Evolutionary conservation across 2,113 vertebrate genomes (phyloP), one percentile per base, ranked within the genome.

Genomic region (Riparia riparia): DNA sequence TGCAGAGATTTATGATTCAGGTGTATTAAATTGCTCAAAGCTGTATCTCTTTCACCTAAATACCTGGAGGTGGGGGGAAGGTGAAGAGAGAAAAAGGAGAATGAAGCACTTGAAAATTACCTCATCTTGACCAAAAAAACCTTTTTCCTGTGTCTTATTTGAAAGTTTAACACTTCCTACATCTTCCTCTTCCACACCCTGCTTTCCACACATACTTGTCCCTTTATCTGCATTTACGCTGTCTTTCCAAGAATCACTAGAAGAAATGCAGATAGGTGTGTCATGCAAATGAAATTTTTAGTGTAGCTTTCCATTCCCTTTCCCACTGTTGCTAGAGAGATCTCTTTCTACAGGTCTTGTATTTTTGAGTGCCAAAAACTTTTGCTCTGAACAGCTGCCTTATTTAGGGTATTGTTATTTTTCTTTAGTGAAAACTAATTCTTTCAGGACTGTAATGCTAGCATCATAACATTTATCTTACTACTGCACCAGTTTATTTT

Each of bases 191-290:
- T 95, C 53, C 70, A 72, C 19, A 72, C 44, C 31, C n/a, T 82
- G 17, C n/a, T 70, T 94, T 94, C 74, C 26, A 72, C 29, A 34
- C 41, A 50, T 12, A 47, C 42, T 84, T 86, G 22, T 77, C 20
- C 29, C 34, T 86, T 90, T 66, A 78, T 73, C 60, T 85, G 6
- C 49, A 54, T 88, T 93, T 93, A 57, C 74, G 7, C 39, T 34
- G 44, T 73, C 91, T 86, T 93, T 96, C 89, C 86, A 94, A 85
- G 89, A 94, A 95, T 94, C 57, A 8, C 68, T 83, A 64, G 85
- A 87, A 94, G 79, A 93, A 96, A 72, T 71, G n/a, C 34, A 63
- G 60, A 58, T 91, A 94, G 90, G 79, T 90, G 86, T 96, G 85
- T 88, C 82, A 95, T 86, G 76, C 82, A 96, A 93, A 95, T 90